Conservation (phyloP, 2,797 vertebrate genomes). For the Nothura maculosa region DNA sequence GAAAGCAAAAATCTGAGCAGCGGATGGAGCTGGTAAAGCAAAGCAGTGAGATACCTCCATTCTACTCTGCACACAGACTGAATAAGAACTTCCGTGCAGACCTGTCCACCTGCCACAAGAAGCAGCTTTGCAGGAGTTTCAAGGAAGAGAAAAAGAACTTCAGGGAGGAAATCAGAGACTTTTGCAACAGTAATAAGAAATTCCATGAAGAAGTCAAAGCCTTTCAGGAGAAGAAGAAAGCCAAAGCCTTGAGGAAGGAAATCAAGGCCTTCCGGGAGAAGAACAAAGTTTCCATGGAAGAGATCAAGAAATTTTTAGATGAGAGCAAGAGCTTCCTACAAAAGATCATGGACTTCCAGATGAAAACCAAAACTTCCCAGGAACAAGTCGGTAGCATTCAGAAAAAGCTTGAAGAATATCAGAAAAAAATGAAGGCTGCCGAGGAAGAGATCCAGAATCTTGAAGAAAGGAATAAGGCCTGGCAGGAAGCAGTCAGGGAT, state of each 20-base stretch:
- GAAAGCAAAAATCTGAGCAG: not conserved
- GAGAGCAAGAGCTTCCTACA: constrained; percentile 27
- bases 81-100: constrained; percentile 17
- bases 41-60: not conserved
- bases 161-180: not conserved
- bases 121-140: constrained; percentile 36
- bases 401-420: constrained; percentile 5
- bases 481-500: not conserved
- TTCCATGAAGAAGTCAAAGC: not conserved
- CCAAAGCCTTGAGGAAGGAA: constrained; percentile 23
- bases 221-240: constrained; percentile 41
- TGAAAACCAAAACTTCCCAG: not conserved
- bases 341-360: not conserved
- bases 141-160: constrained; percentile 42
- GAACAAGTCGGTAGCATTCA: not conserved
- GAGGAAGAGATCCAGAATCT: not conserved
- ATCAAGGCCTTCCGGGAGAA: constrained; percentile 55
- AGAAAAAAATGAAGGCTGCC: not conserved
- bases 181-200: not conserved
- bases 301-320: constrained; percentile 43
- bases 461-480: constrained; percentile 24
- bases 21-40: not conserved
- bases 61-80: not conserved
- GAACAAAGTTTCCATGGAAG: constrained; percentile 34
- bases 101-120: not conserved